These are phyloP conservation scores for Glomeris marginata DNA, from an alignment of 2,888 invertebrate species.

Conservation along the genomic window DNA sequence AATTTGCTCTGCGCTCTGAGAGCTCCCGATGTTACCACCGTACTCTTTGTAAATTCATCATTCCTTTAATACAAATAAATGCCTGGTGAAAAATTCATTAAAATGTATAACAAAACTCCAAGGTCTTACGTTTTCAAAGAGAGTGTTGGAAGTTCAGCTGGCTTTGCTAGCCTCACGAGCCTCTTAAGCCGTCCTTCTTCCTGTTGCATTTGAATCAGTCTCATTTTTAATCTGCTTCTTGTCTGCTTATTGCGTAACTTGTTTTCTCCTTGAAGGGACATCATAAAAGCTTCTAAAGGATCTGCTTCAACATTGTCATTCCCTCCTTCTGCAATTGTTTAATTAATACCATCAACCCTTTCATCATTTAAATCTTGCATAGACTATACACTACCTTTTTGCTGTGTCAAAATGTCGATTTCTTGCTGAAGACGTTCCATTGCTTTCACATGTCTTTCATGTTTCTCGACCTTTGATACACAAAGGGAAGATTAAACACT, in stretches of 20 bases:
- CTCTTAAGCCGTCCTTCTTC: constrained; percentile 53
- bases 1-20: neutral
- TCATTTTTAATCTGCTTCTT: constrained; percentile 28
- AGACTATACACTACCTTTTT: constrained; percentile 21
- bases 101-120: too few relatives aligned
- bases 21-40: neutral
- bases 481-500: constrained; percentile 14
- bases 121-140: constrained; percentile 2
- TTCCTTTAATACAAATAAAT: too few relatives aligned
- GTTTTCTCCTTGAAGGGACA: constrained; percentile 30
- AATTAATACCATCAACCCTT: neutral
- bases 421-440: too few relatives aligned
- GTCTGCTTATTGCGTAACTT: constrained; percentile 30
- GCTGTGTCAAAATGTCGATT: constrained; percentile 41
- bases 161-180: constrained; percentile 49
- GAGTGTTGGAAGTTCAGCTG: constrained; percentile 26
- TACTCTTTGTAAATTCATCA: neutral
- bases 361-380: neutral
- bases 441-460: constrained; percentile 35
- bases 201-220: constrained; percentile 46
- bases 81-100: too few relatives aligned
- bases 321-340: constrained; percentile 8
- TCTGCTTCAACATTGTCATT: constrained; percentile 41
- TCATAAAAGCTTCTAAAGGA: constrained; percentile 71
- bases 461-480: constrained; percentile 48